Evolutionary conservation across 2,888 invertebrate species (phyloP), one percentile per base, ranked within the genome.

Genomic region (Alloplasta piceator): DNA sequence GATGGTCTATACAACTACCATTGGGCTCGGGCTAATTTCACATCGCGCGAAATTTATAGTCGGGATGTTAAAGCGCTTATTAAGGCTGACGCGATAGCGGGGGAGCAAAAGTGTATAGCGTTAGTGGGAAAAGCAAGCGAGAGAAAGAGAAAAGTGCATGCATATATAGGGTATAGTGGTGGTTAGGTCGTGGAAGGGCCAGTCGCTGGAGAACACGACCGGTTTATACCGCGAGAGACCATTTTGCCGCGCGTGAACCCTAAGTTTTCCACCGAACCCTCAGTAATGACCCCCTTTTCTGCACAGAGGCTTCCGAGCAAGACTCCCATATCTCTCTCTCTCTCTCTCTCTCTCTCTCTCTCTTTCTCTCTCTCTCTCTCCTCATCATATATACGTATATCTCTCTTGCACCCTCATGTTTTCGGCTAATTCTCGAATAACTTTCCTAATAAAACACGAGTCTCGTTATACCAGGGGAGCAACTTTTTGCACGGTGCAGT

Each of bases 1-100:
- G 36, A 39, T 61, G 75, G 82, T 71, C 82, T 79, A 26, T 26
- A 80, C 82, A 77, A 76, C 86, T 85, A 86, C 82, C 82, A 85
- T 85, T 84, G 84, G 85, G 83, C 80, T 78, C 77, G 85, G 83
- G 87, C 87, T 88, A 88, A 89, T 89, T 89, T 88, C 85, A 87
- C 88, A 88, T 86, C 85, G 85, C 81, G 83, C 85, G 80, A 87
- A 89, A 89, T 89, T 89, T 89, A 89, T 89, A 87, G 89, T 86
- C 87, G 87, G 88, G 87, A 89, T 85, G 89, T 87, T 89, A 88
- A 89, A 86, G 86, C 87, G 87, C 89, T 89, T 89, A 89, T 89
- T 89, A 89, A 88, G 86, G 86, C 86, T 83, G 79, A 50, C 43
- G 71, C 14, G 52, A n/a, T 46, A 6, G 7, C 4, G n/a, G 48